These are phyloP conservation scores for Zelleria hepariella DNA, from an alignment of 2,888 invertebrate species.

Conservation along the genomic window DNA sequence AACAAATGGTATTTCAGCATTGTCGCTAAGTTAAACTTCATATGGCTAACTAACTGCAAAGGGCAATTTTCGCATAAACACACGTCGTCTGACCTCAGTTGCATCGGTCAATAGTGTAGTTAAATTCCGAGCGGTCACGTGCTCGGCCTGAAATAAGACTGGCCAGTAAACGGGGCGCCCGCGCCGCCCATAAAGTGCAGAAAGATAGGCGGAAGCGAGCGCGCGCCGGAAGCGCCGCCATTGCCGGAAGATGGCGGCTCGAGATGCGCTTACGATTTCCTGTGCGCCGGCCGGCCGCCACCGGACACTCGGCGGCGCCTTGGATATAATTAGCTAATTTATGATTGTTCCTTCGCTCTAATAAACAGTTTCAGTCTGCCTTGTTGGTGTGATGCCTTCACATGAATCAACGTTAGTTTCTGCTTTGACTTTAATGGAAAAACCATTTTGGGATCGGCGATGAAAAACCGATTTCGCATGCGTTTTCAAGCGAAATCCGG, in stretches of 20 bases:
- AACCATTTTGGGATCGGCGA: too few relatives aligned
- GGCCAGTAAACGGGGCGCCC: slow-evolving; percentile 32
- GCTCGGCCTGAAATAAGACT: slow-evolving; percentile 33
- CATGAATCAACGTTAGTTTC: neutral
- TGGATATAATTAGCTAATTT: slow-evolving; percentile 1
- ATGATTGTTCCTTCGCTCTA: neutral
- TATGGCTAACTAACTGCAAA: neutral
- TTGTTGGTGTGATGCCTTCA: neutral
- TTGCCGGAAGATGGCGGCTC: slow-evolving; percentile 56
- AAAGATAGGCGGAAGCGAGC: slow-evolving; percentile 45
- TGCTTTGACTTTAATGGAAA: neutral
- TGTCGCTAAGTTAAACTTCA: neutral
- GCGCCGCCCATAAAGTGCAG: slow-evolving; percentile 37
- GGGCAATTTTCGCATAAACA: neutral
- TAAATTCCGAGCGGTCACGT: slow-evolving; percentile 5
- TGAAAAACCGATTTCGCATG: too few relatives aligned
- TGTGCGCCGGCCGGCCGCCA: slow-evolving; percentile 35
- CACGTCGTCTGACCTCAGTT: neutral
- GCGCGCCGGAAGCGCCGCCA: slow-evolving; percentile 43
- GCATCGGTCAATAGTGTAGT: neutral
- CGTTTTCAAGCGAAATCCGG: too few relatives aligned
- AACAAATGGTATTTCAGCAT: slow-evolving; percentile 11
- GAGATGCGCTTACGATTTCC: slow-evolving; percentile 68
- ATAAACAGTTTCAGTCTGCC: neutral
- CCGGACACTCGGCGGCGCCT: slow-evolving; percentile 7